phyloP scores from a whole-genome alignment of 2,888 invertebrate genomes.

The Pristionchus fissidentatus region DNA sequence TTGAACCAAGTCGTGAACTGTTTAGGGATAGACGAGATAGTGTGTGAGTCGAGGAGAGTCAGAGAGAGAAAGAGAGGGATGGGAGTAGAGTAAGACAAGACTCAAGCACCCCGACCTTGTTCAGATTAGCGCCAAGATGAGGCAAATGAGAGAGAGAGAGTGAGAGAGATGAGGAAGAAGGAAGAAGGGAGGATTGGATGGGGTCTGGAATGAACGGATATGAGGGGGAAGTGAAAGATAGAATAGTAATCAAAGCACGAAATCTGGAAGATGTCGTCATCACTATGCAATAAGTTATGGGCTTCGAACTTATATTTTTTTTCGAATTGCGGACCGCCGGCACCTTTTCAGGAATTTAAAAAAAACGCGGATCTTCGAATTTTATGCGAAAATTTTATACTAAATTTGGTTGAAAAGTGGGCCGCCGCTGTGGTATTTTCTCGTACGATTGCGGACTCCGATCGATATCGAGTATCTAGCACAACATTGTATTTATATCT shows the following conservation, averaged over 20 bases:
- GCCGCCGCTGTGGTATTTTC: too few relatives aligned
- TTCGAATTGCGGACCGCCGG: too few relatives aligned
- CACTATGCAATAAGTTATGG: not conserved
- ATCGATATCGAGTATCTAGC: not conserved
- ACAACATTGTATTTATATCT: constrained; percentile 48
- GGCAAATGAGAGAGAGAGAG: not conserved
- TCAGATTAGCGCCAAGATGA: constrained; percentile 41
- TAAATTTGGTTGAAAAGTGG: too few relatives aligned
- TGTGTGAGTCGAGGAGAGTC: not conserved
- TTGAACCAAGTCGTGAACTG: constrained; percentile 41
- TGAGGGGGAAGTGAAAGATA: too few relatives aligned
- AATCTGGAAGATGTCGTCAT: not conserved
- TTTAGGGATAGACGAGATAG: constrained; percentile 11
- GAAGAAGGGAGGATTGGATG: not conserved
- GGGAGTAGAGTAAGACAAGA: not conserved
- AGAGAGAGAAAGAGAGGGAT: not conserved
- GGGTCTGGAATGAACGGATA: constrained; percentile 5
- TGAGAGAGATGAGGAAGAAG: not conserved
- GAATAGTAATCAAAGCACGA: not conserved
- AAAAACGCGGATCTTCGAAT: too few relatives aligned
- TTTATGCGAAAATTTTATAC: too few relatives aligned
- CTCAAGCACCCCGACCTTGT: constrained; percentile 28
- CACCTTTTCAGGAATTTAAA: too few relatives aligned
- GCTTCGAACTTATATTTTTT: too few relatives aligned
- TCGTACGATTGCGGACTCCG: not conserved